Evolutionary conservation across 2,113 vertebrate species (phyloP), one percentile per base, ranked within the genome.

Genomic region (Hippotragus niger): DNA sequence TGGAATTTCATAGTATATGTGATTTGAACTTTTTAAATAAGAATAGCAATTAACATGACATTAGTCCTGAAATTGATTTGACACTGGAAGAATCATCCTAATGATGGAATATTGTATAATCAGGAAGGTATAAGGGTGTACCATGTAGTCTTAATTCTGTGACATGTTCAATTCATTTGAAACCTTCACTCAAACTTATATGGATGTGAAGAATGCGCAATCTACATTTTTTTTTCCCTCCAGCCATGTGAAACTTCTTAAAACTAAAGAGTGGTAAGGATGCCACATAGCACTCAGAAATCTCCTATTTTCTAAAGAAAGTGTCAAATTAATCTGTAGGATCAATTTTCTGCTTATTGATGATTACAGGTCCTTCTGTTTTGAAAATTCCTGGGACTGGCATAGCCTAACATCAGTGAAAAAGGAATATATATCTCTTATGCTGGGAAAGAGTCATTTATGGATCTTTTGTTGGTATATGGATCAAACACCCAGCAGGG

Each of bases 401-500:
- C 33, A 25, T 33, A 83, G 14, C 15, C 67, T 21, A 62, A 31
- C 21, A 58, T 50, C 57, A 40, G 29, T 88, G 31, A 40, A 31
- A 95, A 97, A 96, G 11, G 40, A 92, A 78, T 91, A 40, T 62
- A 31, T 64, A n/a, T 97, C 6, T 91, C 50, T 90, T 95, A 67
- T 4, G n/a, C 36, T 92, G 55, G 27, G 23, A 92, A 81, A 95
- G 12, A 81, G 15, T 89, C 40, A 40, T 91, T 96, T 96, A 96
- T 92, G 82, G 97, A 97, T 98, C 96, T 98, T 98, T 98, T 98
- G 95, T 98, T 98, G 57, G 62, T 90, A 97, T 98, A 98, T 95
- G 98, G 98, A 97, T 96, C 40, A 21, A 97, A 45, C 93, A 87
- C 97, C 98, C 98, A 98, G 97, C 96, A 98, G 98, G 97, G 98